Conservation (phyloP, 2,113 vertebrate genomes). For the human region DNA sequence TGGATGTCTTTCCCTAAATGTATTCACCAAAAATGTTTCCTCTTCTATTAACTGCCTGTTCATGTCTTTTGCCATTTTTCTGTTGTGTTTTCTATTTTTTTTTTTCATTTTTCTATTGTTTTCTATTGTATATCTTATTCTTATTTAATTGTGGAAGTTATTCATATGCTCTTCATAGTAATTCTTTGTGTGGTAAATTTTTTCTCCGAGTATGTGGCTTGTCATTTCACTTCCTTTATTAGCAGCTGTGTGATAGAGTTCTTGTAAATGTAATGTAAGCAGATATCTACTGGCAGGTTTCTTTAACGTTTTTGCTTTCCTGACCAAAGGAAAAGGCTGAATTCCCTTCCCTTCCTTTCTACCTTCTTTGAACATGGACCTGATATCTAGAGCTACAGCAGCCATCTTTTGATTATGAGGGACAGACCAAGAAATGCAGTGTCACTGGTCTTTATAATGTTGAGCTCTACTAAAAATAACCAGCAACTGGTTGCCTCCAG, state of each 20-base stretch:
- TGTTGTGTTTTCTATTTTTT: background rate
- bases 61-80: background rate
- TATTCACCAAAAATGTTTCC: background rate
- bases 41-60: background rate
- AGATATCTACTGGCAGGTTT: background rate
- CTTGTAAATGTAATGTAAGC: background rate
- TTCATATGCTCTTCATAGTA: background rate
- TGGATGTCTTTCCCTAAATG: background rate
- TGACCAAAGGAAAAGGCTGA: background rate
- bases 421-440: background rate
- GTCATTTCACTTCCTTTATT: background rate
- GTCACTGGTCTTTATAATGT: background rate
- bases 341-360: background rate
- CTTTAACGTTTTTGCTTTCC: background rate
- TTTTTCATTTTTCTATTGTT: background rate
- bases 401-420: background rate
- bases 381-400: background rate
- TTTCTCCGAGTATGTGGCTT: background rate
- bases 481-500: background rate
- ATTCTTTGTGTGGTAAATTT: background rate
- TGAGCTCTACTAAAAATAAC: background rate
- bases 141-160: background rate
- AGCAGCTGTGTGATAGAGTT: background rate
- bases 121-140: background rate
- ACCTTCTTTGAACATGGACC: background rate